These are phyloP conservation scores for Drosophila phalerata DNA, from an alignment of 2,888 invertebrate species.

Conservation along the genomic window DNA sequence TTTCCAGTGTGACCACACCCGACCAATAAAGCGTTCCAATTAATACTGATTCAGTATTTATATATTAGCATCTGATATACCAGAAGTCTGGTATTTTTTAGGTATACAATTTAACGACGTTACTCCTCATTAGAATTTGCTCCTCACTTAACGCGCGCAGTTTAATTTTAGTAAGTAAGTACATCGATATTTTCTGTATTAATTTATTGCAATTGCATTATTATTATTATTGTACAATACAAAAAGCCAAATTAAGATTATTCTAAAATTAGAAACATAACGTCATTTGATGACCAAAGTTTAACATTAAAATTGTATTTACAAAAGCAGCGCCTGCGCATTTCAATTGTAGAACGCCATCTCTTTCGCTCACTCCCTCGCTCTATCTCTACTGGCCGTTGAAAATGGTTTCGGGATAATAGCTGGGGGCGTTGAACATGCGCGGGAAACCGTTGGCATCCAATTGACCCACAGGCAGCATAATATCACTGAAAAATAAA, in stretches of 20 bases:
- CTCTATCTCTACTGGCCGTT: constrained; percentile 81
- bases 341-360: constrained; percentile 13
- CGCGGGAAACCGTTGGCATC: constrained; percentile 84
- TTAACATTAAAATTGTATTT: constrained; percentile 60
- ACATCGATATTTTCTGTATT: constrained; percentile 21
- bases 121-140: too few relatives aligned
- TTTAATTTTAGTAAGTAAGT: too few relatives aligned
- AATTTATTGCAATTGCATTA: constrained; percentile 55
- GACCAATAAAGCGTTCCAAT: too few relatives aligned
- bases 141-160: too few relatives aligned
- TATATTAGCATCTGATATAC: too few relatives aligned
- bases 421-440: constrained; percentile 85
- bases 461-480: constrained; percentile 84
- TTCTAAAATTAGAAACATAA: constrained; percentile 55
- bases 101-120: too few relatives aligned
- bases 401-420: constrained; percentile 85
- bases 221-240: constrained; percentile 60
- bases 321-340: constrained; percentile 60
- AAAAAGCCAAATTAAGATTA: constrained; percentile 48
- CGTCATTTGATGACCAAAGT: constrained; percentile 70
- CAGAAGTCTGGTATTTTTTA: too few relatives aligned
- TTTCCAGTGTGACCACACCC: too few relatives aligned
- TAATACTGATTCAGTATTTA: too few relatives aligned
- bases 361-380: neutral
- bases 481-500: constrained; percentile 81